These are phyloP conservation scores for Diadophis punctatus DNA, from an alignment of 2,113 vertebrate species.

Conservation along the genomic window DNA sequence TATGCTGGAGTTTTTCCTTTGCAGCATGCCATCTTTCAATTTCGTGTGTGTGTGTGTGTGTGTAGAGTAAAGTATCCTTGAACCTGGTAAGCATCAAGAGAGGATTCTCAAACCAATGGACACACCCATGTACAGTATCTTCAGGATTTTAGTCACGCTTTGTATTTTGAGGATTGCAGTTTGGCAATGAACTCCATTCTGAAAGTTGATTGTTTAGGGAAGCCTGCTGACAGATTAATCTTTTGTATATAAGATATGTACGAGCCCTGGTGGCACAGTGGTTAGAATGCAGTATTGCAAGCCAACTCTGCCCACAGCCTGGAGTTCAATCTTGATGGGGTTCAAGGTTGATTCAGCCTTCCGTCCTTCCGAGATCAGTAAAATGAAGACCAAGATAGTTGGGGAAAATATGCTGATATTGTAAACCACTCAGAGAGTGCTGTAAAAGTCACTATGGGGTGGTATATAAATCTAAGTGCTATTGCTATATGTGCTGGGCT, in stretches of 20 bases:
- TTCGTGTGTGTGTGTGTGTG: not conserved
- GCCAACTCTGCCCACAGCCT: too few relatives aligned
- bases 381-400: too few relatives aligned
- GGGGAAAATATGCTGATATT: too few relatives aligned
- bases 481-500: not conserved
- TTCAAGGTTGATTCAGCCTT: too few relatives aligned
- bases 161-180: not conserved
- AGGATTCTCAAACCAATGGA: not conserved
- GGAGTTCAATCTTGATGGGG: too few relatives aligned
- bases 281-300: too few relatives aligned
- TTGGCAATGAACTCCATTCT: not conserved
- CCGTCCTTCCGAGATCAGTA: too few relatives aligned
- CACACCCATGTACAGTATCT: not conserved
- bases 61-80: not conserved
- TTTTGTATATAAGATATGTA: not conserved
- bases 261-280: too few relatives aligned
- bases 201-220: not conserved
- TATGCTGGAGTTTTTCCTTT: not conserved
- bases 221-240: not conserved
- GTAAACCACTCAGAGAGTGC: too few relatives aligned
- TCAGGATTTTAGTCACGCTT: not conserved
- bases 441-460: too few relatives aligned
- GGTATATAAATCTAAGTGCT: too few relatives aligned
- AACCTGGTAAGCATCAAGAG: not conserved
- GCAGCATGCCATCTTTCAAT: not conserved